Evolutionary conservation across 2,888 invertebrate species (phyloP), one percentile per base, ranked within the genome.

Genomic region (Latheticus oryzae): DNA sequence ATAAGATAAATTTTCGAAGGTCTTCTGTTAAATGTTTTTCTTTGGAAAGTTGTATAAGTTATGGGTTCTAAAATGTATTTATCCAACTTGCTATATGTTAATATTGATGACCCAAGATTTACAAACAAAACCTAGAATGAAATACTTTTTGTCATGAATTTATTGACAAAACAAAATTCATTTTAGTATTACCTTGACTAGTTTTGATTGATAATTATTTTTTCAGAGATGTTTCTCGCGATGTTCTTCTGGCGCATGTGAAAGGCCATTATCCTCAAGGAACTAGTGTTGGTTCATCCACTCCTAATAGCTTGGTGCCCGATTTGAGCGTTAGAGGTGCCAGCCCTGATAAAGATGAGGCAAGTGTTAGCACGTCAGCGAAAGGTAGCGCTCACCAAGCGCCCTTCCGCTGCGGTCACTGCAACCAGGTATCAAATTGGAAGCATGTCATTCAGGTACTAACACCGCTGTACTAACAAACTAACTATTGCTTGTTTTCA

Each of bases 381-480:
- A 64, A 61, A 61, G 69, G 73, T 68, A 80, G 80, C 75, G n/a
- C n/a, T n/a, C n/a, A n/a, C n/a, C 81, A 81, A 74, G 83, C 83
- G 76, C 84, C 84, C 73, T 81, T 80, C 60, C 86, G 88, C 75
- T 90, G 90, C 81, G 90, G 90, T 69, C 89, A 89, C 81, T 90
- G 90, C 81, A 87, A 88, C 80, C 90, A 90, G 82, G 82, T 88
- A 75, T 90, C 90, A 68, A 90, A 90, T 81, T 90, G 90, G 90
- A 90, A 90, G 85, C 90, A 90, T 83, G 90, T 90, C 75, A 90
- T 90, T 81, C 90, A 90, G 88, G 90, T 90, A 80, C 80, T 80
- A 80, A 80, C 80, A 72, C 68, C 68, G 63, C 71, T 71, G 67
- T 72, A 76, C 73, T 75, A 74, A 76, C 75, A 61, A 53, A 69